Base-by-base conservation (phyloP, 1,140 invertebrate genomes). In the Parapsyche elsis region DNA sequence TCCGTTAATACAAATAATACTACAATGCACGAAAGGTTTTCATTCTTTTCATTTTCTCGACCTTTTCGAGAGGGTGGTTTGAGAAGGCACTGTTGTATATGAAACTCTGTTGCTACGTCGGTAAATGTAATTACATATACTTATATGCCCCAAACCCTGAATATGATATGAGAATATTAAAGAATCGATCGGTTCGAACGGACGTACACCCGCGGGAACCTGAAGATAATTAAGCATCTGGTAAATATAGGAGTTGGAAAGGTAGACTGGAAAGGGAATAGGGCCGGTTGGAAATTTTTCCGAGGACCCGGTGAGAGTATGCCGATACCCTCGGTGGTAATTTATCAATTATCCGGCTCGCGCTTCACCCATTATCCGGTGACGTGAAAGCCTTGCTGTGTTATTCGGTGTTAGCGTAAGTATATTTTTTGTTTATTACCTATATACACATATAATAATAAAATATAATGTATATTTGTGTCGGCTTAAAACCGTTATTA, bases 341-440 rank as follows among this genome's bases (percentile, higher is more conserved):
- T 75, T 75, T 75, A 75, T 75, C 73, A 75, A 75, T 75, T 75
- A 75, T 75, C 45, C 45, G 46, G 49, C 24, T 21, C 73, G 46
- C n/a, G 45, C 19, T 16, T 74, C 71, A 12, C 26, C 71, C 73
- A 75, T 75, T 75, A 75, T 75, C 19, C 14, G 45, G 24, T 75
- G 73, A 75, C 73, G 73, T 75, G 73, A 75, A 75, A 75, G 73
- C 73, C 73, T 75, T 75, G 53, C 45, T 75, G 73, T 75, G 73
- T 75, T 24, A 16, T 44, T n/a, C 49, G 49, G 49, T 38, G 7
- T 38, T 38, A 38, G 30, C 30, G 30, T 7, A 38, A 38, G 30
- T 38, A 38, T 38, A 38, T 38, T 38, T n/a, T 38, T 38, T 38
- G 30, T 38, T 38, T 38, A 38, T 38, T 38, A 38, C 30, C 30